Conservation (phyloP, 1,140 invertebrate genomes). For the Yoshiicerus persimilis region DNA sequence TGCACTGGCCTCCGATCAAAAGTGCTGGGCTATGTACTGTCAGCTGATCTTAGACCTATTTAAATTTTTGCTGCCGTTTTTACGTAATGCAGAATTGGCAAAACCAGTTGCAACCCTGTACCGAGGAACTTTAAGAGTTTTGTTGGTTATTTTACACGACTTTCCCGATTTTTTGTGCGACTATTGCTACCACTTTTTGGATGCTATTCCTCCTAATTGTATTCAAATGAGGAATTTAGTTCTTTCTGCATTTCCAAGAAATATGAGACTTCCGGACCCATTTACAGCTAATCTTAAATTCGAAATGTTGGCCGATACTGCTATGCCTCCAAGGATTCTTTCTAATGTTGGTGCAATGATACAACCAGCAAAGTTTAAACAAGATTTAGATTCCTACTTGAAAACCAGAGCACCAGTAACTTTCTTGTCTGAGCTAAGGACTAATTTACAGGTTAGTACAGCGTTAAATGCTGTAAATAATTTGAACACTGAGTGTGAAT, state of each 20-base stretch:
- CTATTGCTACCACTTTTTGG: slow-evolving; percentile 99
- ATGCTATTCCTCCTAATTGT: slow-evolving; percentile 98
- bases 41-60: slow-evolving; percentile 94
- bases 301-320: slow-evolving; percentile 80
- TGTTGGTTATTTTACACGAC: slow-evolving; percentile 95
- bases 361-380: slow-evolving; percentile 84
- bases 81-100: slow-evolving; percentile 92
- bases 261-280: slow-evolving; percentile 96
- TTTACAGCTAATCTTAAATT: slow-evolving; percentile 97
- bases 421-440: slow-evolving; percentile 87
- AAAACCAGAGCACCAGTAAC: slow-evolving; percentile 92
- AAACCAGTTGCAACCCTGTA: slow-evolving; percentile 91
- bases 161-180: slow-evolving; percentile 99
- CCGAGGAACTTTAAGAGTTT: slow-evolving; percentile 91
- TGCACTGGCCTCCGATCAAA: slow-evolving; percentile 74
- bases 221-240: slow-evolving; percentile 96
- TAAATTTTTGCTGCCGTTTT: slow-evolving; percentile 93
- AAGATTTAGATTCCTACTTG: slow-evolving; percentile 94
- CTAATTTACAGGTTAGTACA: slow-evolving; percentile 74
- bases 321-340: slow-evolving; percentile 78
- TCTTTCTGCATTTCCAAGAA: slow-evolving; percentile 93
- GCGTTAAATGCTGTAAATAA: background rate
- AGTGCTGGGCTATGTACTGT: slow-evolving; percentile 83
- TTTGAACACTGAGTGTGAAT: background rate
- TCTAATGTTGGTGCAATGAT: slow-evolving; percentile 87